Evolutionary conservation across 2,888 invertebrate species (phyloP), one percentile per base, ranked within the genome.

Genomic region (Hedya salicella): DNA sequence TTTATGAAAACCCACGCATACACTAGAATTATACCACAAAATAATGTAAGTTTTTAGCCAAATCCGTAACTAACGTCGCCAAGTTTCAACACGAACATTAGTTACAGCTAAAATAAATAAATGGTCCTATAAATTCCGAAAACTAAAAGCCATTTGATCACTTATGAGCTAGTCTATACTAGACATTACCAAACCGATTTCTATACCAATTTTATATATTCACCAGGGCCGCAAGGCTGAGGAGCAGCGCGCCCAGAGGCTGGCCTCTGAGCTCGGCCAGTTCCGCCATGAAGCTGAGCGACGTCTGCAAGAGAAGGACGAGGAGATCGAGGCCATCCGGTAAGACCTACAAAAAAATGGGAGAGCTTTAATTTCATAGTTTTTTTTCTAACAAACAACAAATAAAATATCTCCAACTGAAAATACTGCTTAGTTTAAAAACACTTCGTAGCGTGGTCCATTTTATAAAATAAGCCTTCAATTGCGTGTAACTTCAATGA

Each of bases 321-420:
- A 99, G 87, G 99, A 99, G 93, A 96, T 99, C 85, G 99, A 99
- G 93, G 94, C 95, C 78, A 97, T 99, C 88, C 98, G 98, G 99
- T 99, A 91, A 96, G 96, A 77, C 30, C 57, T 49, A 32, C 21
- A 16, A 46, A 16, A 25, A 14, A 59, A 21, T 36, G 40, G 17
- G 21, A 56, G n/a, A 14, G 40, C 6, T 4, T 30, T 14, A 44
- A 1, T 11, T 8, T 49, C 6, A 14, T 25, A 1, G 1, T 13
- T 17, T 17, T 2, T 30, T 4, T n/a, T 50, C n/a, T 14, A 25
- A 25, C 25, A 25, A 6, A 25, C 4, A 25, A 25, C 2, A 25
- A 25, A 25, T 25, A 6, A 25, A 25, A 25, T n/a, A 25, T 4
- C 25, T 25, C 25, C 25, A 25, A 25, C 25, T 25, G 25, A 0